Base-by-base conservation (phyloP, 2,888 invertebrate species). In the Seira sanloemensis region DNA sequence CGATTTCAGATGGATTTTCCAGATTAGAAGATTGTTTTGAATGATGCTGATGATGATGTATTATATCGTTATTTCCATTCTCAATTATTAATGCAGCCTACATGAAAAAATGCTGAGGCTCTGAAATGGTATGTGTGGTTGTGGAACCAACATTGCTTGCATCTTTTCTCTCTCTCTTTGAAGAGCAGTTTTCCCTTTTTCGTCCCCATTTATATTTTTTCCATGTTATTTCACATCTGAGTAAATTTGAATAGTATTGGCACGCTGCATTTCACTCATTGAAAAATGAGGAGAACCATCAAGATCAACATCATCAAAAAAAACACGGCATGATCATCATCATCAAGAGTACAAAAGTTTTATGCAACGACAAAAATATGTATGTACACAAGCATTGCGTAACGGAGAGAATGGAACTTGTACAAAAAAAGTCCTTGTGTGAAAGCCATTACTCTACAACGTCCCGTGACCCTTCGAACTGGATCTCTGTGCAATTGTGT, bases 261-360 rank as follows among this genome's bases (percentile, higher is more conserved):
- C 93, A 93, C 93, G 93, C 93, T 93, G 93, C 93, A 93, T 92
- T 93, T 93, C 92, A 92, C 92, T 92, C 92, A 93, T 93, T 93
- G 89, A 90, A 90, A 84, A 21, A 89, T 89, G 62, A 62, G 21
- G 87, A 80, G 86, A 80, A 86, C 87, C 87, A 85, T 87, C 86
- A 85, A 62, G 62, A 62, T 62, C 62, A 62, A 21, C 62, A 62
- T 58, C 18, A 58, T 58, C 58, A n/a, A 12, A 5, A 9, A n/a
- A n/a, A n/a, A n/a, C 7, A 62, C 23, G 62, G 21, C 62, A 21
- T 62, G 62, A 62, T 62, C 21, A 50, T n/a, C n/a, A n/a, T n/a
- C n/a, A n/a, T n/a, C n/a, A n/a, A n/a, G n/a, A n/a, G n/a, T n/a
- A n/a, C n/a, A n/a, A n/a, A n/a, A n/a, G n/a, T n/a, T n/a, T n/a